phyloP scores from a whole-genome alignment of 1,140 invertebrate genomes.

The Venustaconcha ellipsiformis region DNA sequence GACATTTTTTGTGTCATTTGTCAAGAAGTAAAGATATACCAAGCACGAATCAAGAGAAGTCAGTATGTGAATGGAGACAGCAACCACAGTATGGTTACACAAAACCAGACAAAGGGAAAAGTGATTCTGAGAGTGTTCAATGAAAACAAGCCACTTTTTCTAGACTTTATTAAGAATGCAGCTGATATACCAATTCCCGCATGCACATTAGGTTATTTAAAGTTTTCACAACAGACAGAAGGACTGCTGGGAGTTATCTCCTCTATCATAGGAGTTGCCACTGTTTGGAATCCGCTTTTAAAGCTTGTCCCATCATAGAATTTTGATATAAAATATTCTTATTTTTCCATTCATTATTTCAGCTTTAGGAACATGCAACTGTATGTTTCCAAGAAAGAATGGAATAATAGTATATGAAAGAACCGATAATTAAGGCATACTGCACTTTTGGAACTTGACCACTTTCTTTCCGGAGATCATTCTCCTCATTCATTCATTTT shows the following conservation, averaged over 20 bases:
- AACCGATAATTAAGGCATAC: too few species aligned
- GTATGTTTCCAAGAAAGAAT: too few species aligned
- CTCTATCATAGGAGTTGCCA: constrained; percentile 80
- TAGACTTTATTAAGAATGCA: constrained; percentile 87
- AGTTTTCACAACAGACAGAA: constrained; percentile 80
- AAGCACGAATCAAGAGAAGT: constrained; percentile 37
- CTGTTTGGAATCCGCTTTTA: constrained; percentile 77
- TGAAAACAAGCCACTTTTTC: constrained; percentile 71
- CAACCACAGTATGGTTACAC: constrained; percentile 8
- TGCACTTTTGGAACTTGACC: too few species aligned
- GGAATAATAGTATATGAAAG: too few species aligned
- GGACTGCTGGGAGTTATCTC: constrained; percentile 84
- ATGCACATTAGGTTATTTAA: constrained; percentile 80
- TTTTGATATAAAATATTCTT: background rate
- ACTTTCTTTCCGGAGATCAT: too few species aligned
- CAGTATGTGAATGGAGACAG: constrained; percentile 67
- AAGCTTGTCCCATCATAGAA: constrained; percentile 63
- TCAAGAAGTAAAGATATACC: constrained; percentile 60
- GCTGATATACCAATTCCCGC: constrained; percentile 88
- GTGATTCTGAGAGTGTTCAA: constrained; percentile 33
- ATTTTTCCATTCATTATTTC: background rate
- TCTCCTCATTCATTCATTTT: too few species aligned
- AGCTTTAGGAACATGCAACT: too few species aligned
- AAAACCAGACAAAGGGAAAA: constrained; percentile 10
- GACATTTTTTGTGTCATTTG: constrained; percentile 78